These are phyloP conservation scores for Flabesymbios commensalis DNA, from an alignment of 2,888 invertebrate species.

Conservation along the genomic window DNA sequence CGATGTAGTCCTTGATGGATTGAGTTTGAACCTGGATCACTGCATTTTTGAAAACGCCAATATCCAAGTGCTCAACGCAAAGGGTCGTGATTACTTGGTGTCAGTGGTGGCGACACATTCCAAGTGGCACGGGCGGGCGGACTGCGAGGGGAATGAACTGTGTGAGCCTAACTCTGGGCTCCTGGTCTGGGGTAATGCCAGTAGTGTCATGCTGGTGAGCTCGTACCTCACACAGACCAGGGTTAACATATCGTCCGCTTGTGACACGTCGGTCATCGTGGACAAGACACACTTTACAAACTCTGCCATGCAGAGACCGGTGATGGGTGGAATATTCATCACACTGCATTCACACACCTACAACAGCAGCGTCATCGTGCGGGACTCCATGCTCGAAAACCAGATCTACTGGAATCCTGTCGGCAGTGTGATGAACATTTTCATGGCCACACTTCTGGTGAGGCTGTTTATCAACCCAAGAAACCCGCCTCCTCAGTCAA, in stretches of 20 bases:
- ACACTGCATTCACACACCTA: background rate
- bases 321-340: background rate
- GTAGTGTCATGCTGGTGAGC: background rate
- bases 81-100: too few species aligned
- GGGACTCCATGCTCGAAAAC: background rate
- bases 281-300: too few species aligned
- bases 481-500: background rate
- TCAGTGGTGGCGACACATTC: too few species aligned
- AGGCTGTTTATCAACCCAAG: background rate
- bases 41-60: too few species aligned
- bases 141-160: background rate
- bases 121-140: background rate
- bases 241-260: background rate
- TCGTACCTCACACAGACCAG: background rate
- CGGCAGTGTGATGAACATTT: slow-evolving; percentile 4
- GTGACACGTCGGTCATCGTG: background rate
- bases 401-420: slow-evolving; percentile 6
- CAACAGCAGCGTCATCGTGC: background rate
- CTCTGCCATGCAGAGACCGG: too few species aligned
- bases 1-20: too few species aligned
- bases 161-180: background rate
- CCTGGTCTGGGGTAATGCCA: background rate
- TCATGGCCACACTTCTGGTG: background rate
- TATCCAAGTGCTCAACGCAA: too few species aligned
- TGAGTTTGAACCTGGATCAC: too few species aligned